phyloP scores from a whole-genome alignment of 2,888 invertebrate species.

The Amiota communis region DNA sequence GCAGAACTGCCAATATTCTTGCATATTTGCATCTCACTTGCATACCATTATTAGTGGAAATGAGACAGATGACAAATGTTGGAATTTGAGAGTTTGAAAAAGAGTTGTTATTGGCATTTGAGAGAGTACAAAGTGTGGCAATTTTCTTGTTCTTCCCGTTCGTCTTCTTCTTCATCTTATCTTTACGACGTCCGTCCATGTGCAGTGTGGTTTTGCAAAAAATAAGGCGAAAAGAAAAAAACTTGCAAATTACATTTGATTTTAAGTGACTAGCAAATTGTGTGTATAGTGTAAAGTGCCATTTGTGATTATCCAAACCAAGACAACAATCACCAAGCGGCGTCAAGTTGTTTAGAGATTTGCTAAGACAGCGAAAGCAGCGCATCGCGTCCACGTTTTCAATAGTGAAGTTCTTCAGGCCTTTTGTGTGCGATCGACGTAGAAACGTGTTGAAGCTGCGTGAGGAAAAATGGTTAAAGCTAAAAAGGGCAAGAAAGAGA shows the following conservation, averaged over 20 bases:
- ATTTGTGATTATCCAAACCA: not conserved
- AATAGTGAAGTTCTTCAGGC: constrained; percentile 60
- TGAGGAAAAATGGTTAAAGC: constrained; percentile 81
- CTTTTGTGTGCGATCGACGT: constrained; percentile 56
- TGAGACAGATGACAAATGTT: too few species aligned
- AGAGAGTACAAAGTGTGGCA: too few species aligned
- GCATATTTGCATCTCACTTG: too few species aligned
- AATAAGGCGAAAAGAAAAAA: constrained; percentile 1
- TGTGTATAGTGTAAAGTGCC: not conserved
- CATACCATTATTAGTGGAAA: too few species aligned
- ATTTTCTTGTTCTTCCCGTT: not conserved
- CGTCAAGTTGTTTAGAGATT: not conserved
- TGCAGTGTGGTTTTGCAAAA: not conserved
- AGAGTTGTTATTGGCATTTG: too few species aligned
- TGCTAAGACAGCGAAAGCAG: constrained; percentile 26
- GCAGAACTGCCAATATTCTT: too few species aligned
- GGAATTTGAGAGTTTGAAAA: too few species aligned
- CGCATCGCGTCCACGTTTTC: constrained; percentile 42
- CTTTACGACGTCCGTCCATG: constrained; percentile 11
- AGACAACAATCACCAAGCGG: not conserved
- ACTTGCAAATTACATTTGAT: constrained; percentile 19
- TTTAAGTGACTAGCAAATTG: constrained; percentile 2
- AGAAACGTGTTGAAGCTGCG: constrained; percentile 72
- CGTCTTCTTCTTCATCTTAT: constrained; percentile 33
- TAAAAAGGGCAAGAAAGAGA: constrained; percentile 87